Percentiles rank a stretch among this genome's conserved stretches.
These are phyloP conservation scores for Lathronympha strigana DNA, from an alignment of 2,888 invertebrate species.

Conservation along the genomic window DNA sequence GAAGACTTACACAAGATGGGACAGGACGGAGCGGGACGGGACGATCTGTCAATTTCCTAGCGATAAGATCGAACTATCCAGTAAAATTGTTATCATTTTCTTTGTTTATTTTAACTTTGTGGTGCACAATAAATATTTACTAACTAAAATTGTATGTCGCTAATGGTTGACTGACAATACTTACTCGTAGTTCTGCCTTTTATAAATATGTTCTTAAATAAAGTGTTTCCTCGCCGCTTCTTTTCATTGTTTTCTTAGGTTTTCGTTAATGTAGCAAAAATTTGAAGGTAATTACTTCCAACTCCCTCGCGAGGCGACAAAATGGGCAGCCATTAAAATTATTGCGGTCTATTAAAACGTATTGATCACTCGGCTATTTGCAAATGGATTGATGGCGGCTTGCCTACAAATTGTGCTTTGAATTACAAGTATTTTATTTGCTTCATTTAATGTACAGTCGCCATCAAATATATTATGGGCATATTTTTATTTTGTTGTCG, in stretches of 20 bases:
- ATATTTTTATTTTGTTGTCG: too few species aligned
- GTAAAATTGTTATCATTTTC: too few species aligned
- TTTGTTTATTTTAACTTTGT: too few species aligned
- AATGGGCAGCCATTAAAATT: slow-evolving; percentile 44
- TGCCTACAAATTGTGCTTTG: slow-evolving; percentile 13
- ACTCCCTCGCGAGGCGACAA: slow-evolving; percentile 12
- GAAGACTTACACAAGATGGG: too few species aligned
- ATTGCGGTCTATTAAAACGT: slow-evolving; percentile 45
- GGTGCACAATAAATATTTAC: too few species aligned
- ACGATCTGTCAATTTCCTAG: too few species aligned
- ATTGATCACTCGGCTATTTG: slow-evolving; percentile 54
- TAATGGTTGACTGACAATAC: too few species aligned
- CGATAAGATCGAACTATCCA: too few species aligned
- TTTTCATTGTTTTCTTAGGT: not conserved
- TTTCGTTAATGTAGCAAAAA: not conserved
- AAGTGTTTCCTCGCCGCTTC: not conserved
- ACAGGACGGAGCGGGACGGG: too few species aligned
- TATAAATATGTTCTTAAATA: not conserved
- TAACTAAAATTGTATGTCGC: too few species aligned
- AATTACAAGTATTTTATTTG: not conserved
- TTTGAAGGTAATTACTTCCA: slow-evolving; percentile 1
- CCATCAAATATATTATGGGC: too few species aligned
- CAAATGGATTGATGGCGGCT: slow-evolving; percentile 46
- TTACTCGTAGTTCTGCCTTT: not conserved
- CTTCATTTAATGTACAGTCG: too few species aligned